A percentile compares a stretch with the other conserved stretches of the same genome.
Evolutionary conservation across 2,888 invertebrate genomes (phyloP).

Genomic region (Lumbricus terrestris): DNA sequence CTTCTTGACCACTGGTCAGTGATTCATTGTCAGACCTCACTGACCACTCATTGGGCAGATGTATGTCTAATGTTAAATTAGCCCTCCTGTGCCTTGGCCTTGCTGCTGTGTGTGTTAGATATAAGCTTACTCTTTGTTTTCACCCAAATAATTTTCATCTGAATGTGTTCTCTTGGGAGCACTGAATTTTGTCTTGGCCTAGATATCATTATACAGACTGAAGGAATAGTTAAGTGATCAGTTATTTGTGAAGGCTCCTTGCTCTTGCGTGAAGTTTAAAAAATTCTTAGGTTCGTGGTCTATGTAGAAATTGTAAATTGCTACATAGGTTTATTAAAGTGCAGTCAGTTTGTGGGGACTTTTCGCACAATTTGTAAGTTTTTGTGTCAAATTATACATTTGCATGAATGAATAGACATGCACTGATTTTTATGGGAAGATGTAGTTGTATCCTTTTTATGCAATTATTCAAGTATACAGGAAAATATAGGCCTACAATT

Average conservation of each 20-base stretch:
- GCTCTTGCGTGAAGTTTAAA: not conserved
- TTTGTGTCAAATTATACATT: not conserved
- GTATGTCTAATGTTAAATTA: not conserved
- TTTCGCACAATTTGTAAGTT: not conserved
- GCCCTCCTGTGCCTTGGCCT: too few relatives aligned
- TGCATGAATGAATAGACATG: not conserved
- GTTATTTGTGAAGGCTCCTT: not conserved
- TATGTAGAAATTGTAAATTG: too few relatives aligned
- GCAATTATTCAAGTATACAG: not conserved
- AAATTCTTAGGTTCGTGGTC: too few relatives aligned
- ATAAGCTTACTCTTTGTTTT: too few relatives aligned
- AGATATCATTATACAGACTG: not conserved
- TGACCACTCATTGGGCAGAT: not conserved
- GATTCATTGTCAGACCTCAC: not conserved
- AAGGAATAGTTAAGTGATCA: not conserved
- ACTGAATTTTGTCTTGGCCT: not conserved
- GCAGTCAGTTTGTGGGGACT: not conserved
- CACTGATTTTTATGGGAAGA: not conserved
- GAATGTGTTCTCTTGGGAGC: not conserved
- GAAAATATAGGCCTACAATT: not conserved
- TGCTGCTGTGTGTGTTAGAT: too few relatives aligned
- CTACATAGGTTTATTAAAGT: not conserved
- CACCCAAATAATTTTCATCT: not conserved
- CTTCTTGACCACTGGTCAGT: not conserved
- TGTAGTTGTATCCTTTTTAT: not conserved